Base-by-base conservation (phyloP, 2,888 invertebrate species). In the Caenorhabditis sp. region DNA sequence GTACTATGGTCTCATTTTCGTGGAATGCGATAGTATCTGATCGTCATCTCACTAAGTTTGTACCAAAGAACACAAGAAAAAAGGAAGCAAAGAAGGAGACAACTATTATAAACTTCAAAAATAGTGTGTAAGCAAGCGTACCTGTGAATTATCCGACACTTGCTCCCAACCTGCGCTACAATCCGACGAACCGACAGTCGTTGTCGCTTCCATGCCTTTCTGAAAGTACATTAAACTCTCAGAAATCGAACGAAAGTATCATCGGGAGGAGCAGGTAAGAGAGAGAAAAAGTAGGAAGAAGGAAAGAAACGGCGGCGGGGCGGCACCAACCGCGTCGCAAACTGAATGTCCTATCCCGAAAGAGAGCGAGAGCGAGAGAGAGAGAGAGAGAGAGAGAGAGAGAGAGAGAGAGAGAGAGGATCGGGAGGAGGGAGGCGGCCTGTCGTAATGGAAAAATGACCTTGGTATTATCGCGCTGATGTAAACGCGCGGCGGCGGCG, bases 101-200 rank as follows among this genome's bases (percentile, higher is more conserved):
- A n/a, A n/a, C n/a, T n/a, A n/a, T n/a, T n/a, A n/a, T n/a, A n/a
- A n/a, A n/a, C n/a, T n/a, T n/a, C n/a, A n/a, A n/a, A n/a, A n/a
- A n/a, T n/a, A n/a, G n/a, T n/a, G n/a, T n/a, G n/a, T n/a, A n/a
- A n/a, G n/a, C n/a, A n/a, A n/a, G n/a, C n/a, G n/a, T n/a, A 79
- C 79, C 79, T 80, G 78, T 37, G 81, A 79, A 77, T 86, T 83
- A 79, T 85, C 85, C 50, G 87, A 87, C 66, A 87, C 84, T 39
- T 83, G 83, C 68, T 87, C 87, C 87, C 87, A 87, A 66, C 86
- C 85, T 61, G 84, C 85, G 53, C 85, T 85, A 24, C 81, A 79
- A 52, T 85, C 85, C 46, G 83, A 84, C 32, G 80, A 81, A 58
- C 78, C 78, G n/a, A n/a, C n/a, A n/a, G n/a, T n/a, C n/a, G n/a